phyloP scores from a whole-genome alignment of 2,113 vertebrate genomes.

The Alethe diademata region DNA sequence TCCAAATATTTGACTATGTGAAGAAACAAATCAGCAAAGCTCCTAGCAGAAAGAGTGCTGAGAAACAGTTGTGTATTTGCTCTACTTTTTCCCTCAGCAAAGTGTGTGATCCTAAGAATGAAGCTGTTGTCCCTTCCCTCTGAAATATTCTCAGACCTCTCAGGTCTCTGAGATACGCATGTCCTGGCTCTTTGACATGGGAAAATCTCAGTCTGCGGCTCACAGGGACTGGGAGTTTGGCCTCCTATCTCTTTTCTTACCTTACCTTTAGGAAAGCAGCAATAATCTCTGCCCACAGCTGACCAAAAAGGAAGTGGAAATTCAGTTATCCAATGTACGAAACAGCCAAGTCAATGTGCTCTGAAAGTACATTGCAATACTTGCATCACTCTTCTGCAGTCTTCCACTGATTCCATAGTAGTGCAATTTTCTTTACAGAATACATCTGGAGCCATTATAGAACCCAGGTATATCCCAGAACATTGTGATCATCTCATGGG shows the following conservation, averaged over 20 bases:
- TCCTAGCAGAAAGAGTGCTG: not conserved
- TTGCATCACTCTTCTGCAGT: not conserved
- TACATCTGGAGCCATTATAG: not conserved
- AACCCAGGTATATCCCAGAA: not conserved
- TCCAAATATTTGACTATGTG: not conserved
- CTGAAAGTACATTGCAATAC: not conserved
- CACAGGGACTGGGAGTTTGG: not conserved
- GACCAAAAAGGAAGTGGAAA: not conserved
- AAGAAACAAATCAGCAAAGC: not conserved
- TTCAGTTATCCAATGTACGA: not conserved
- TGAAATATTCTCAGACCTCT: not conserved
- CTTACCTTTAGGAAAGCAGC: not conserved
- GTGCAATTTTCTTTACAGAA: not conserved
- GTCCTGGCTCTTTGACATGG: not conserved
- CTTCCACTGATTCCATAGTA: not conserved
- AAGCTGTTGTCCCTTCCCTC: not conserved
- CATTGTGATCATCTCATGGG: not conserved
- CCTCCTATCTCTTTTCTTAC: not conserved
- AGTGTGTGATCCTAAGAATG: not conserved
- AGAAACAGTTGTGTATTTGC: not conserved
- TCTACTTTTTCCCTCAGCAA: not conserved
- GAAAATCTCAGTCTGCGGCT: not conserved
- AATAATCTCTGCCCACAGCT: not conserved
- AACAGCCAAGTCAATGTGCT: not conserved
- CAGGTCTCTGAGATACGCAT: not conserved